phyloP scores from a whole-genome alignment of 2,113 vertebrate genomes.

The Pogona vitticeps region DNA sequence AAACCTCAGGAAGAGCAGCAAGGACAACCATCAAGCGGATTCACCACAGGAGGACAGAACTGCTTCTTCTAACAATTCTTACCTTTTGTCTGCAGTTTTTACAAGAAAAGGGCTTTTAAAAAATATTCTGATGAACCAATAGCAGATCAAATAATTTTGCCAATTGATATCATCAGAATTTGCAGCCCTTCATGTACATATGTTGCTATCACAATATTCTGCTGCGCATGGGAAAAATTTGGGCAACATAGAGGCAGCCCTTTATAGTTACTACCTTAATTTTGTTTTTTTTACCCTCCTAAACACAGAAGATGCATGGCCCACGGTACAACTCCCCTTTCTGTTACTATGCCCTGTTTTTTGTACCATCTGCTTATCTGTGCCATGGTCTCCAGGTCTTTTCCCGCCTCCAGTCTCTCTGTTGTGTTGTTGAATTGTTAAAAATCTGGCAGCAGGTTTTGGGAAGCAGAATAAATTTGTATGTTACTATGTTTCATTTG shows the following conservation, averaged over 20 bases:
- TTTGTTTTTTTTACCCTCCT: no score
- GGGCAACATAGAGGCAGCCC: no score
- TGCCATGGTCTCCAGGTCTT: background rate
- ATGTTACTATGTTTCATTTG: background rate
- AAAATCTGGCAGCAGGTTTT: background rate
- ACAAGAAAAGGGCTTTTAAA: background rate
- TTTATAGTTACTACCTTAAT: no score
- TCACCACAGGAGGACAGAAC: no score
- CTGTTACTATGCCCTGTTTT: no score
- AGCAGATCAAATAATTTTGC: no score
- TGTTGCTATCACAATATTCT: no score
- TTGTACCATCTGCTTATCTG: background rate
- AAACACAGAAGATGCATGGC: background rate
- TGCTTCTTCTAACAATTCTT: background rate
- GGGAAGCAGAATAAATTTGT: background rate
- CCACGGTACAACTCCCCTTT: background rate
- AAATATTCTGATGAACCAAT: no score
- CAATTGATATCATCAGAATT: background rate
- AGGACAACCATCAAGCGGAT: background rate
- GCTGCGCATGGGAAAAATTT: no score
- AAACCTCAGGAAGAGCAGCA: background rate
- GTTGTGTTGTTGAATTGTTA: background rate
- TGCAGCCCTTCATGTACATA: background rate
- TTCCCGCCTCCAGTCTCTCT: background rate
- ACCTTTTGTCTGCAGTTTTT: background rate